Evolutionary conservation across 2,888 invertebrate genomes (phyloP).

Genomic region (Agrochola lota): DNA sequence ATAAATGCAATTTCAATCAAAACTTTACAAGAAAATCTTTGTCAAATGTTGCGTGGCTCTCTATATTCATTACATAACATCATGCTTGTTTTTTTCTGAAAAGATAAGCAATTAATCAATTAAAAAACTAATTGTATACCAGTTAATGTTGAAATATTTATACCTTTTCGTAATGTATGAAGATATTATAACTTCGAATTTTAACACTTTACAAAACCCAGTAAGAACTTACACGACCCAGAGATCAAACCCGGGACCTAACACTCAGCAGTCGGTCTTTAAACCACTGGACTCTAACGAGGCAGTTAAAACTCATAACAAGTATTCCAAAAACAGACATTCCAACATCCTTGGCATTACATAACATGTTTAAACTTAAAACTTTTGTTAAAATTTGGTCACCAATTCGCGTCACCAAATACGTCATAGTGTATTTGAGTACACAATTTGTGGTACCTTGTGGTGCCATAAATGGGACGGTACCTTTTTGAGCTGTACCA

Average conservation of each 20-base stretch:
- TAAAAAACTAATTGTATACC: too few species aligned
- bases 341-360: slow-evolving; percentile 55
- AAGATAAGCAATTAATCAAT: too few species aligned
- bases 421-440: slow-evolving; percentile 75
- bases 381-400: slow-evolving; percentile 67
- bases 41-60: background rate
- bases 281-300: background rate
- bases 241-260: background rate
- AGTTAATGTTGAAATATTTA: too few species aligned
- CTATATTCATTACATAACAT: background rate
- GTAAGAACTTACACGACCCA: background rate
- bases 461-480: slow-evolving; percentile 76
- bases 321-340: background rate
- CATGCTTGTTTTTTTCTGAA: background rate
- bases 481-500: slow-evolving; percentile 80
- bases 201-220: background rate
- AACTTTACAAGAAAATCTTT: background rate
- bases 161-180: too few species aligned
- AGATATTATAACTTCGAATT: too few species aligned
- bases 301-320: background rate
- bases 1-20: background rate
- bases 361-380: slow-evolving; percentile 60
- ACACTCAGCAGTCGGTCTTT: background rate
- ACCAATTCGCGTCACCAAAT: slow-evolving; percentile 85
- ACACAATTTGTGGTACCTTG: slow-evolving; percentile 76